These are phyloP conservation scores for Alviniconcha marisindica DNA, from an alignment of 1,140 invertebrate species.

Conservation along the genomic window DNA sequence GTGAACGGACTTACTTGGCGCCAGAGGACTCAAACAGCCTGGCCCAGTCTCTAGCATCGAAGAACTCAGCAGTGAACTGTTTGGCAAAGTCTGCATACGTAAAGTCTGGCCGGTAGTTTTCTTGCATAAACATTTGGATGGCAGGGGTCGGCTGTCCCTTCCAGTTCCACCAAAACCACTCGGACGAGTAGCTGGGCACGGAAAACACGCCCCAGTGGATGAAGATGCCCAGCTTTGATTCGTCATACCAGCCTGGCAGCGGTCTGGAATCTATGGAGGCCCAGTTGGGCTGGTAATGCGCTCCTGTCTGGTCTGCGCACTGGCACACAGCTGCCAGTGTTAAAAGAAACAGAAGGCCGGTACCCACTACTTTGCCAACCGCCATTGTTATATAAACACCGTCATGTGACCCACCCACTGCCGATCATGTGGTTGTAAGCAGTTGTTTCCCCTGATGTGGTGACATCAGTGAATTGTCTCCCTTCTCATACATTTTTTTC, in stretches of 20 bases:
- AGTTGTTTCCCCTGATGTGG: too few species aligned
- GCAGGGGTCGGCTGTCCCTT: slow-evolving; percentile 44
- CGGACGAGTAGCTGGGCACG: slow-evolving; percentile 69
- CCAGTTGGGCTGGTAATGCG: slow-evolving; percentile 69
- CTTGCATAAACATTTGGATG: slow-evolving; percentile 58
- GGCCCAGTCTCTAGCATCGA: slow-evolving; percentile 58
- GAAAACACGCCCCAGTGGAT: slow-evolving; percentile 76
- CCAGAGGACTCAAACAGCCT: slow-evolving; percentile 59
- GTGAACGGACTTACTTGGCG: slow-evolving; percentile 53
- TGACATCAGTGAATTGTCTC: too few species aligned
- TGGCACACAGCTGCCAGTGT: too few species aligned
- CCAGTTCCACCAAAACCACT: slow-evolving; percentile 74
- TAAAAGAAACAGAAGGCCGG: too few species aligned
- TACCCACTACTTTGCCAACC: too few species aligned
- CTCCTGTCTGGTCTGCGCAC: too few species aligned
- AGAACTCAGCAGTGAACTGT: slow-evolving; percentile 65
- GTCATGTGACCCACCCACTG: too few species aligned
- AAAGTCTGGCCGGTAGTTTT: slow-evolving; percentile 66
- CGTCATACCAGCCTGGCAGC: slow-evolving; percentile 75
- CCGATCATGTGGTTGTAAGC: too few species aligned
- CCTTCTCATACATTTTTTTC: too few species aligned
- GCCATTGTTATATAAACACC: too few species aligned
- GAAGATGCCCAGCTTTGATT: slow-evolving; percentile 77
- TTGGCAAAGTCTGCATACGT: slow-evolving; percentile 67
- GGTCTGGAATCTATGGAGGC: slow-evolving; percentile 74